phyloP scores from a whole-genome alignment of 2,888 invertebrate genomes.

The Digitonthophagus gazella region DNA sequence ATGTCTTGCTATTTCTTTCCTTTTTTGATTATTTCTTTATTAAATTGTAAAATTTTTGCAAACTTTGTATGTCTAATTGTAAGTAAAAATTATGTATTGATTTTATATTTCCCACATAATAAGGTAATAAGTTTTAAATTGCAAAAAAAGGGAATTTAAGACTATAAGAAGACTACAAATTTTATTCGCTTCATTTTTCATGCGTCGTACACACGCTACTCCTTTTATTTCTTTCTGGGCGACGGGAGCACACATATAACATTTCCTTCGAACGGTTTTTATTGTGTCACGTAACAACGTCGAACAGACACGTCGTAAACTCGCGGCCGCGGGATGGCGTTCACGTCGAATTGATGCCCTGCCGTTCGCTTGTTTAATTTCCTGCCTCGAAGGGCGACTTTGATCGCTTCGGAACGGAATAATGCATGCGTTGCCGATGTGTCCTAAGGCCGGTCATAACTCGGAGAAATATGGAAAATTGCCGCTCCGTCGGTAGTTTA shows the following conservation, averaged over 20 bases:
- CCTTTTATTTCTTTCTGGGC: background rate
- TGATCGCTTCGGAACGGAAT: background rate
- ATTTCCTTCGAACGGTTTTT: background rate
- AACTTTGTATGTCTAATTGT: too few species aligned
- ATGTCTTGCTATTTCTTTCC: too few species aligned
- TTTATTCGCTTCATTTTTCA: background rate
- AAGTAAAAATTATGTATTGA: too few species aligned
- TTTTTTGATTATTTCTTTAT: too few species aligned
- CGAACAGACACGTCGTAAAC: background rate
- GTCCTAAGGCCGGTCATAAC: background rate
- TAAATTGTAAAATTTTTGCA: too few species aligned
- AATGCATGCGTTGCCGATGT: background rate
- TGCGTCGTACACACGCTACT: background rate
- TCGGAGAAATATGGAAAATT: background rate
- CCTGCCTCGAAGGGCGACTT: background rate
- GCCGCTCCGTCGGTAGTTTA: background rate
- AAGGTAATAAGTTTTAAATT: too few species aligned
- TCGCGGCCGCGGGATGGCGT: background rate
- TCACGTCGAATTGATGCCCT: background rate
- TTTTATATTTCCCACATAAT: too few species aligned
- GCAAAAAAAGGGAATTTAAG: background rate
- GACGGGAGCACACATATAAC: background rate
- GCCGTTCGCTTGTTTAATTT: background rate
- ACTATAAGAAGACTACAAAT: background rate
- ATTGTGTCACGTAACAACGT: background rate